Conservation (phyloP, 2,797 vertebrate genomes). For the Lates japonicus region DNA sequence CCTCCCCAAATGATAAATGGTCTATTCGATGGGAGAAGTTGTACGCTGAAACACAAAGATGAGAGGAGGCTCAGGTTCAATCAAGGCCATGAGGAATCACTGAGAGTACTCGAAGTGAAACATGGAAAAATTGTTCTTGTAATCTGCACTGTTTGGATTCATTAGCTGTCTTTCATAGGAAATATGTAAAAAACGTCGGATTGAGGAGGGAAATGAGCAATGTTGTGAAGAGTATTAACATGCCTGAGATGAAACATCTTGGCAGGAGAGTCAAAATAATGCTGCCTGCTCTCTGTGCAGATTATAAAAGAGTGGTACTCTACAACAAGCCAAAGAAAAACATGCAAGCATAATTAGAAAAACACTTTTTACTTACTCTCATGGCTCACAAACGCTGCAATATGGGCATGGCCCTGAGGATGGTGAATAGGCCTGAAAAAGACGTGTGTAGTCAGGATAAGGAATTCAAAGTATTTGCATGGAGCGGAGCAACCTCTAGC, state of each 20-base stretch:
- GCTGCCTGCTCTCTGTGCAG: not conserved
- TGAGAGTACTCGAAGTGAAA: not conserved
- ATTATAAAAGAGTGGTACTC: not conserved
- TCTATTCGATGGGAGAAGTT: slow-evolving; percentile 99
- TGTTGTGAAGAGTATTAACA: not conserved
- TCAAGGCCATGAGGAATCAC: slow-evolving; percentile 2
- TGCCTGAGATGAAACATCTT: not conserved
- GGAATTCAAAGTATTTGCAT: not conserved
- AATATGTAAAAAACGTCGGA: not conserved
- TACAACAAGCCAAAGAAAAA: not conserved
- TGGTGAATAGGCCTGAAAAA: slow-evolving; percentile 93
- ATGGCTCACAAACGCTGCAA: slow-evolving; percentile 97
- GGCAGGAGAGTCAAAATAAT: not conserved
- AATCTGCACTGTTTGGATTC: not conserved
- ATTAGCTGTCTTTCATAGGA: not conserved
- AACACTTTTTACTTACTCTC: slow-evolving; percentile 88
- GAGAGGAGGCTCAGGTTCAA: slow-evolving; percentile 37
- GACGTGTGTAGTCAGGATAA: not conserved
- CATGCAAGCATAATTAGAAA: not conserved
- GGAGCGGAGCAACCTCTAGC: not conserved
- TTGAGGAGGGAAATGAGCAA: not conserved
- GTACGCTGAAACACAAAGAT: slow-evolving; percentile 88
- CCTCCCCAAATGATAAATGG: slow-evolving; percentile 96
- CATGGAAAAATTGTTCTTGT: not conserved
- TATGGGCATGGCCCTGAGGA: slow-evolving; percentile 95